Evolutionary conservation across 2,888 invertebrate genomes (phyloP), one percentile per base, ranked within the genome.

Genomic region (Smittia aterrima): DNA sequence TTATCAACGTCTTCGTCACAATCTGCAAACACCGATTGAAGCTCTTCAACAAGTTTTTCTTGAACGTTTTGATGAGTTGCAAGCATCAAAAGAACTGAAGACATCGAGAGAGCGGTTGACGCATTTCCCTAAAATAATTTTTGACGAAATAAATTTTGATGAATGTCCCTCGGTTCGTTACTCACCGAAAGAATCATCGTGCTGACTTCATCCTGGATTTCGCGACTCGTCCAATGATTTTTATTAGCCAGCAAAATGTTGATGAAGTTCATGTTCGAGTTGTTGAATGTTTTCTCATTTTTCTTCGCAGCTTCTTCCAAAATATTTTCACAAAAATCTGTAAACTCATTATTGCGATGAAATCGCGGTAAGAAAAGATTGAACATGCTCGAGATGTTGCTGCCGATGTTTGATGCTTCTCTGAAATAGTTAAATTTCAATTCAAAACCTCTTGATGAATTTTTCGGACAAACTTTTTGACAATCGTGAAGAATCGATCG

Each of bases 11-110:
- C 38, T 6, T 25, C 22, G 11, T 66, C 66, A 3, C 16, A 27
- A 4, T 54, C 38, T 25, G 20, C n/a, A 32, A 72, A 72, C 7
- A 72, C 62, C n/a, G 47, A 18, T 40, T 20, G 24, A 4, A 72
- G 25, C 27, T 72, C 72, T 6, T 38, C 13, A 18, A 0, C 1
- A 13, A 72, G 58, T 6, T 53, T 47, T 4, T 62, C 62, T 32
- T 72, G 72, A 16, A 72, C 32, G 13, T 72, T 22, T 13, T 27
- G 72, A 24, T 72, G 58, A 20, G 54, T 54, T 9, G 58, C 54
- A 18, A 72, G 16, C 27, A 54, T 20, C 13, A 74, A 38, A n/a
- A 74, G n/a, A 22, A 64, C 18, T 1, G 41, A 41, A 1, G 74
- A 9, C n/a, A 66, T 7, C 6, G 74, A 41, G n/a, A 66, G 16